A percentile compares a stretch with the other conserved stretches of the same genome.
Conservation (phyloP, 2,888 invertebrate genomes). For the Scaptomyza parva region DNA sequence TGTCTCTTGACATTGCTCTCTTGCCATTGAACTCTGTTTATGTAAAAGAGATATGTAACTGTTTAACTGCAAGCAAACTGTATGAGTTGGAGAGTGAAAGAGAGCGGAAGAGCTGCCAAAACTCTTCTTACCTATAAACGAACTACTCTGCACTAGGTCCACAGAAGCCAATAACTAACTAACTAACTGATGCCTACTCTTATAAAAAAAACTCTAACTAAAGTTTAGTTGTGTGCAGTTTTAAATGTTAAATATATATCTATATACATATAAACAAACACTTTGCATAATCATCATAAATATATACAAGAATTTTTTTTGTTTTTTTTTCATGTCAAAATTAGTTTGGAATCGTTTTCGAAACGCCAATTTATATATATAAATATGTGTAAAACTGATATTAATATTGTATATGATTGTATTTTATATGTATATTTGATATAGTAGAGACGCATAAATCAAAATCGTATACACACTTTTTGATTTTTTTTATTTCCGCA, state of each 20-base stretch:
- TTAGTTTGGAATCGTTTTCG: slow-evolving; percentile 44
- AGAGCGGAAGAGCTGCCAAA: slow-evolving; percentile 21
- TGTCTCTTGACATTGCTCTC: background rate
- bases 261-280: slow-evolving; percentile 6
- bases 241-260: slow-evolving; percentile 13
- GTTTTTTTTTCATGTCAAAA: slow-evolving; percentile 14
- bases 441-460: slow-evolving; percentile 28
- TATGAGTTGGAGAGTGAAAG: background rate
- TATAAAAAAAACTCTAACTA: slow-evolving; percentile 16
- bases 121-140: background rate
- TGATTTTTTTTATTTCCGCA: slow-evolving; percentile 55
- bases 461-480: slow-evolving; percentile 45
- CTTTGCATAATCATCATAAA: slow-evolving; percentile 17
- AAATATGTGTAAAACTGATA: slow-evolving; percentile 35
- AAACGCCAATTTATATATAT: slow-evolving; percentile 44
- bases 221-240: slow-evolving; percentile 32
- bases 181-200: slow-evolving; percentile 14
- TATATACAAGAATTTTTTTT: slow-evolving; percentile 13
- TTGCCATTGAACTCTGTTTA: background rate
- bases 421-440: slow-evolving; percentile 40
- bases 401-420: slow-evolving; percentile 51
- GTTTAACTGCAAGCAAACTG: background rate
- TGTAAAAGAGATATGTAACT: background rate
- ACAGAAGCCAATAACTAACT: slow-evolving; percentile 7
- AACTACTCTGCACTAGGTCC: slow-evolving; percentile 3